Base-by-base conservation (phyloP, 1,140 invertebrate species). In the Steinernema khuongi region DNA sequence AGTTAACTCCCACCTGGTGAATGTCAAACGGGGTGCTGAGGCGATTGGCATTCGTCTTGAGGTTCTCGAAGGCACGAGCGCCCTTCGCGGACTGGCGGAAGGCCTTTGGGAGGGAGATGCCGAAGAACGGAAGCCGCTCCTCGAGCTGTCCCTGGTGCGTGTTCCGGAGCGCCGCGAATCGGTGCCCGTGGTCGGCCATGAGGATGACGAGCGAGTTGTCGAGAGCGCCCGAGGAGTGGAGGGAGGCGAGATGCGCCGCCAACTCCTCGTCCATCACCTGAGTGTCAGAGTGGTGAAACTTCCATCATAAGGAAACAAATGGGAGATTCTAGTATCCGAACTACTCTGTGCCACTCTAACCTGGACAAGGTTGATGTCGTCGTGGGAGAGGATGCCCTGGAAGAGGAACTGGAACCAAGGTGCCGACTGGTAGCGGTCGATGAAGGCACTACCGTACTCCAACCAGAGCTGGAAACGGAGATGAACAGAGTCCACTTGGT, bases 351-450 rank as follows among this genome's bases (percentile, higher is more conserved):
- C n/a, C n/a, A n/a, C n/a, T n/a, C n/a, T n/a, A n/a, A n/a, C n/a
- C 32, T 90, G 89, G 28, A 94, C 89, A 79, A 91, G 86, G 86
- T 93, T 92, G 80, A 91, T 90, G 79, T 92, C 90, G 83, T 94
- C 91, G 81, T 96, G 92, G 1, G 92, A 94, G 18, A 96, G 88
- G 83, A 94, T 93, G 0, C 90, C 90, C 81, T 94, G 92, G 88
- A 92, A 94, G 29, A 90, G 91, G 85, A 96, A 94, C 0, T 90
- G 86, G 85, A 94, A 96, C 79, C 91, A 91, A 1, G 91, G 91
- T 72, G 89, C 88, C 0, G 90, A 77, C 84, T 89, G 85, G 88
- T 91, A 90, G 85, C 86, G 86, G 30, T 87, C 80, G 77, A 89
- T 89, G 79, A 90, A 88, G 33, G 90, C 87, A 79, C 88, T 87